Percentiles rank a stretch among this genome's conserved stretches.
Conservation (phyloP, 2,797 vertebrate genomes). For the Scleropages formosus region DNA sequence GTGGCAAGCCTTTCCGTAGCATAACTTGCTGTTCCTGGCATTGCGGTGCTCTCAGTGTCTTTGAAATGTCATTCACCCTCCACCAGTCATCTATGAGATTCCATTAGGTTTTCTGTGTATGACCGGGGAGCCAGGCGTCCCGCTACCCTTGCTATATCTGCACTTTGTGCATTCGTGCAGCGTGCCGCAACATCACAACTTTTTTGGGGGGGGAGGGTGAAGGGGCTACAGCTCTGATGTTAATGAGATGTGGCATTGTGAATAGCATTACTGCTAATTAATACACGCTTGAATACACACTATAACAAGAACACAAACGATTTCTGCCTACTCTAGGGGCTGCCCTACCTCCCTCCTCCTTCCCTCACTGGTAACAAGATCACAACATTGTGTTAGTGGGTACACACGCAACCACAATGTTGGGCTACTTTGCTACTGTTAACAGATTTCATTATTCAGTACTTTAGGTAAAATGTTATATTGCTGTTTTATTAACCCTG, state of each 20-base stretch:
- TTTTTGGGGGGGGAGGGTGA: neutral
- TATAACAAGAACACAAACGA: slow-evolving; percentile 34
- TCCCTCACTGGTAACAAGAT: too few species aligned
- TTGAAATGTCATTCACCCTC: neutral
- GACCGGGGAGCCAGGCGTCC: neutral
- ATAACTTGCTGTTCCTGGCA: neutral
- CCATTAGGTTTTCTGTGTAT: neutral
- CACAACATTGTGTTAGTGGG: too few species aligned
- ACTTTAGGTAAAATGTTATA: too few species aligned
- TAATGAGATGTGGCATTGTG: slow-evolving; percentile 35
- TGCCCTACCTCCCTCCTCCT: neutral
- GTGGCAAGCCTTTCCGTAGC: neutral
- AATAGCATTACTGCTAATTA: slow-evolving; percentile 40
- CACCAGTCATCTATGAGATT: neutral
- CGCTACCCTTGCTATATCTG: neutral
- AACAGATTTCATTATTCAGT: too few species aligned
- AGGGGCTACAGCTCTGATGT: neutral
- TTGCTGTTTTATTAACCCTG: too few species aligned
- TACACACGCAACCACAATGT: neutral
- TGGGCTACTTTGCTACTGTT: too few species aligned
- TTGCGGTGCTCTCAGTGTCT: neutral
- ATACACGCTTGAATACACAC: slow-evolving; percentile 27
- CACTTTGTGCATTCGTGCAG: too few species aligned
- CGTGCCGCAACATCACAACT: too few species aligned
- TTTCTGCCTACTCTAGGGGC: slow-evolving; percentile 24